Conservation (phyloP, 2,113 vertebrate genomes). For the Sorex fumeus region DNA sequence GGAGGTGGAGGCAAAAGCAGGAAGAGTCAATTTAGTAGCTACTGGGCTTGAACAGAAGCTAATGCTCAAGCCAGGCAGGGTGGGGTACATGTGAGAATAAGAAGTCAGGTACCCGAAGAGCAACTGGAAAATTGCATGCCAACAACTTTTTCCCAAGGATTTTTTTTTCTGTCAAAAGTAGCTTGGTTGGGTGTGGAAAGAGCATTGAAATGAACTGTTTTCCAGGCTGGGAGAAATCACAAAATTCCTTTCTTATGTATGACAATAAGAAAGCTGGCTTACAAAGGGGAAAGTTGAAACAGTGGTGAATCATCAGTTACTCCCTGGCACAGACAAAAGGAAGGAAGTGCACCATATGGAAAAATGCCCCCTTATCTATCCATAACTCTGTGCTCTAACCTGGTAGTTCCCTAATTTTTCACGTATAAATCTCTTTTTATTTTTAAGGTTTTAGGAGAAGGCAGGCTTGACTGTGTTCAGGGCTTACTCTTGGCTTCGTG, state of each 20-base stretch:
- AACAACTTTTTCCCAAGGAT: not conserved
- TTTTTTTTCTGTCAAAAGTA: not conserved
- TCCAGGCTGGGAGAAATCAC: not conserved
- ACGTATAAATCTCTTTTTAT: not conserved
- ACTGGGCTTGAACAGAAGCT: not conserved
- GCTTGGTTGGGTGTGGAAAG: not conserved
- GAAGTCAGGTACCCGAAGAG: not conserved
- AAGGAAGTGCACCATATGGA: not conserved
- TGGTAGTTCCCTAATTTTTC: not conserved
- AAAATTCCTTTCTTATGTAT: not conserved
- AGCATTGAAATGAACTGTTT: not conserved
- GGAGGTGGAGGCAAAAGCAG: not conserved
- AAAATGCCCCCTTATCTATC: not conserved
- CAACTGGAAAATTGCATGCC: not conserved
- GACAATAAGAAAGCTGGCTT: not conserved
- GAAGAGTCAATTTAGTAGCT: not conserved
- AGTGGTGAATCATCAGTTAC: not conserved
- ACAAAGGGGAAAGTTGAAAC: not conserved
- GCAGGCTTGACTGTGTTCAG: no score
- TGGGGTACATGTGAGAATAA: not conserved
- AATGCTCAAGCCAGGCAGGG: not conserved
- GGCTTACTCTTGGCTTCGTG: no score
- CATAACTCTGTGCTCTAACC: not conserved
- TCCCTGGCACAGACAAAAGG: not conserved
- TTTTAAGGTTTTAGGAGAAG: no score